Conservation (phyloP, 2,888 invertebrate species). For the Elegia similella region DNA sequence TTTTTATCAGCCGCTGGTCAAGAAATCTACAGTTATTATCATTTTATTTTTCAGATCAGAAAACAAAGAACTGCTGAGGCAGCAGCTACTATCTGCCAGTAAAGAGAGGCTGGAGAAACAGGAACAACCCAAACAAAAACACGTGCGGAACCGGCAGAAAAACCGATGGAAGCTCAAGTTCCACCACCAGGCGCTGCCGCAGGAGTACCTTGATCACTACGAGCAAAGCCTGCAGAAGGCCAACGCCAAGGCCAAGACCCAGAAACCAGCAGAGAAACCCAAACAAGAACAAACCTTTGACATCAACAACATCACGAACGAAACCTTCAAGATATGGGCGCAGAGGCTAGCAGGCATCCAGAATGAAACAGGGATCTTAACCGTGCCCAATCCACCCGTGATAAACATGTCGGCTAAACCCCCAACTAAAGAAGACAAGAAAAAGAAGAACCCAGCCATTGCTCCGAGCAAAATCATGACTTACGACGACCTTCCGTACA, state of each 20-base stretch:
- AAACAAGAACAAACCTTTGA: slow-evolving; percentile 64
- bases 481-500: slow-evolving; percentile 92
- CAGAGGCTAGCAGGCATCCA: slow-evolving; percentile 88
- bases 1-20: background rate
- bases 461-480: slow-evolving; percentile 82
- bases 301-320: slow-evolving; percentile 76
- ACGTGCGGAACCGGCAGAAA: slow-evolving; percentile 78
- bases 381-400: slow-evolving; percentile 44
- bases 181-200: slow-evolving; percentile 90
- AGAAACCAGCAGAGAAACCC: slow-evolving; percentile 53
- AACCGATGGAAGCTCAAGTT: slow-evolving; percentile 89
- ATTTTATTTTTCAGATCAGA: slow-evolving; percentile 40
- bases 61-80: slow-evolving; percentile 71
- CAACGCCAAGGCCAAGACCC: slow-evolving; percentile 55
- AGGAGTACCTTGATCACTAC: slow-evolving; percentile 90
- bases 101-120: slow-evolving; percentile 61
- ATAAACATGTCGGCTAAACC: slow-evolving; percentile 51
- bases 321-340: slow-evolving; percentile 88
- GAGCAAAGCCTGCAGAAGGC: slow-evolving; percentile 85
- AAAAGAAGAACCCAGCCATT: slow-evolving; percentile 64
- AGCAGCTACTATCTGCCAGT: slow-evolving; percentile 67
- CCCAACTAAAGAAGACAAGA: slow-evolving; percentile 54
- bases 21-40: background rate
- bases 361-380: slow-evolving; percentile 70
- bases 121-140: slow-evolving; percentile 59